Base-by-base conservation (phyloP, 2,888 invertebrate genomes). In the Ormyrus thymus region DNA sequence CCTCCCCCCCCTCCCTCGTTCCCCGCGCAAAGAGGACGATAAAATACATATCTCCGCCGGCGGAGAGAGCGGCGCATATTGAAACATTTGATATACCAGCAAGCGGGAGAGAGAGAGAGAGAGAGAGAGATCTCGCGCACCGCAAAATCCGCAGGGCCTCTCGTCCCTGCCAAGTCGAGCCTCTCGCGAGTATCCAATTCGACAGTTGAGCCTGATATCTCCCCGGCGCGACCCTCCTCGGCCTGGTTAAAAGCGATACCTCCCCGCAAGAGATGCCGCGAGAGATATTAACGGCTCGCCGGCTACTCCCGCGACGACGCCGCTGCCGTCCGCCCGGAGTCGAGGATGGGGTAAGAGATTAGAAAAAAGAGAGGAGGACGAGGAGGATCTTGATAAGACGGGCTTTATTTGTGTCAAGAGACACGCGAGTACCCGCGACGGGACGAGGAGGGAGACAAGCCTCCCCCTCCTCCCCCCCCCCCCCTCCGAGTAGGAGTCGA, bases 391-490 rank as follows among this genome's bases (percentile, higher is more conserved):
- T 53, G 69, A 70, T 76, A 62, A 56, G 76, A 68, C 53, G 29
- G 29, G 61, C 7, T 76, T 62, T 76, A 70, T 76, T 76, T 76
- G 55, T 68, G 76, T 69, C 59, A 51, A 51, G 61, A 29, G 62
- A 43, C 50, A 58, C 10, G n/a, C 13, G 56, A 58, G 46, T 8
- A 8, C 4, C 29, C 13, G 45, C 53, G 43, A 4, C 15, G 15
- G 46, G 43, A 4, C 15, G 55, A 29, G 29, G 62, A 55, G 53
- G 69, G 55, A 11, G 61, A 11, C 43, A n/a, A 7, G 46, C 15
- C 56, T 9, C 74, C 46, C 45, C 7, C 48, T n/a, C 59, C 6
- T 15, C 1, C 15, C n/a, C 15, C 56, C 7, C 74, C 46, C 45
- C 7, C 48, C 59, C 6, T 15, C 1, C 15, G 61, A 46, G 46